Evolutionary conservation across 1,140 invertebrate species (phyloP), one percentile per base, ranked within the genome.

Genomic region (Sarcophaga bullata): DNA sequence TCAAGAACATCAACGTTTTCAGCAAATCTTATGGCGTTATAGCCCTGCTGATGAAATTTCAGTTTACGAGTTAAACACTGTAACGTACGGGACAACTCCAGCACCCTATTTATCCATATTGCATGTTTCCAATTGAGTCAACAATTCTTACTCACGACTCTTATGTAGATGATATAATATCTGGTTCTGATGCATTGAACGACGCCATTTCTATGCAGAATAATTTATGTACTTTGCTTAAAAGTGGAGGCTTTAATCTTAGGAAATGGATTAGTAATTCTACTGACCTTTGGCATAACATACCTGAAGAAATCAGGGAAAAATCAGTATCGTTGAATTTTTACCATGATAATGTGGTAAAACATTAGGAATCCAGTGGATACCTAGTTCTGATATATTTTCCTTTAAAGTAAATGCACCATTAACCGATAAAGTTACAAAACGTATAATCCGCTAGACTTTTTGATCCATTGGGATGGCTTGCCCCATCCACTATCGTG

Each of bases 11-110:
- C 13, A 73, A 48, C 82, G 86, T 37, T 86, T 86, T 73, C 90
- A 91, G 84, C 54, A 86, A 48, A 90, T 91, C 47, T 13, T 91
- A 2, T 91, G 90, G 90, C 82, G 89, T 25, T 49, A 83, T 10
- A n/a, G 81, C 8, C 82, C 78, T 0, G 81, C 82, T 46, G 76
- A 88, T 52, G 54, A 83, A 11, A 80, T 91, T 0, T 84, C 78
- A 48, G 83, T 84, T 25, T 91, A 82, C 85, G 83, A 83, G 78
- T 73, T 91, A 4, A 84, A 82, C 7, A 91, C 88, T 0, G 84
- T 91, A 7, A 91, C 91, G 0, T 91, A 88, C 83, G 90, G 90
- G 3, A 86, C 84, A 15, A 84, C 84, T 6, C 82, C 80, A 54
- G 88, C 90, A 37, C 86, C 90, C 0, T 90, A 85, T 83, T 75